A percentile compares a stretch with the other conserved stretches of the same genome.
Conservation (phyloP, 2,113 vertebrate species). For the Syrrhaptes paradoxus region DNA sequence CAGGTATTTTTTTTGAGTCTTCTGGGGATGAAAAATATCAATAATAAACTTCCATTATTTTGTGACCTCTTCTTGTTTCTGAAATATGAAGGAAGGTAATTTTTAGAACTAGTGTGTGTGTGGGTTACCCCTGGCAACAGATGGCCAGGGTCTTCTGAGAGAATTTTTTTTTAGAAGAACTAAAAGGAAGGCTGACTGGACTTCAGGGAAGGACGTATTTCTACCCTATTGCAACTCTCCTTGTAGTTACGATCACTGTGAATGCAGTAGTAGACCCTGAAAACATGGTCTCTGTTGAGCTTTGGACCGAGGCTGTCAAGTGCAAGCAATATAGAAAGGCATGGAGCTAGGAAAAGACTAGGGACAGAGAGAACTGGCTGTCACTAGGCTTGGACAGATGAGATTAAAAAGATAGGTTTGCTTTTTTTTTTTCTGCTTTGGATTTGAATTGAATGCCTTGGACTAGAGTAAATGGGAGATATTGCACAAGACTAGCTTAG, state of each 20-base stretch:
- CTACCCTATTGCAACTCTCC: not conserved
- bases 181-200: not conserved
- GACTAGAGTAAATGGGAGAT: not conserved
- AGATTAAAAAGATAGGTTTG: not conserved
- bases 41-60: not conserved
- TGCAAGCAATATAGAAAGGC: not conserved
- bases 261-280: not conserved
- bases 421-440: not conserved
- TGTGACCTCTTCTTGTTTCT: constrained; percentile 5
- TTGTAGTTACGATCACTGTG: rapidly evolving
- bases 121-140: not conserved
- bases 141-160: not conserved
- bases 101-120: not conserved
- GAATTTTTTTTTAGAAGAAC: not conserved
- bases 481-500: not conserved
- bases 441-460: not conserved
- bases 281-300: not conserved
- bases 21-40: not conserved
- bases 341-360: not conserved
- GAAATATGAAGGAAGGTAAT: not conserved
- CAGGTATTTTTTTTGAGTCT: not conserved
- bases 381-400: not conserved
- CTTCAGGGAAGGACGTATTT: not conserved
- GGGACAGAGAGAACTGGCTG: not conserved
- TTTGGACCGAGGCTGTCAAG: not conserved